Conservation (phyloP, 2,888 invertebrate genomes). For the Troides aeacus region DNA sequence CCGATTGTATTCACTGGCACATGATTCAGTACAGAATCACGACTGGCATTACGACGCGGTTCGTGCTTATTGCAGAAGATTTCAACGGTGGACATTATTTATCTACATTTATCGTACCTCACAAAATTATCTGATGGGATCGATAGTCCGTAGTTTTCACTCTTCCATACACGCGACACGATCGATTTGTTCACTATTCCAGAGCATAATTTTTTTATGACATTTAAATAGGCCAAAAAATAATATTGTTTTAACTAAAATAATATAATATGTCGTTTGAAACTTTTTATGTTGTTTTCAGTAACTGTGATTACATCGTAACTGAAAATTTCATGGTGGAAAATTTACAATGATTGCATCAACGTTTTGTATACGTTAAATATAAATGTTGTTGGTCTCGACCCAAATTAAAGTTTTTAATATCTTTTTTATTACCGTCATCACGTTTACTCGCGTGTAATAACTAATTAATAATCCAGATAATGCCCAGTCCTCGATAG, state of each 20-base stretch:
- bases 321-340: constrained; percentile 41
- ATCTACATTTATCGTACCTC: constrained; percentile 23
- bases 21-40: constrained; percentile 19
- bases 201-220: neutral
- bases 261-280: constrained; percentile 15
- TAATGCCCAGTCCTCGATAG: too few species aligned
- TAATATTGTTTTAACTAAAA: constrained; percentile 1
- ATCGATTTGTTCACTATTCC: neutral
- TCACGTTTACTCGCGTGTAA: neutral
- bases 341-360: constrained; percentile 57
- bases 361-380: neutral
- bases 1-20: constrained; percentile 13
- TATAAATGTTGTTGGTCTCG: neutral
- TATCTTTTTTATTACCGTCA: neutral
- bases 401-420: neutral
- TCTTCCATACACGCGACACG: neutral
- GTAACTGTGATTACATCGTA: constrained; percentile 17
- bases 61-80: constrained; percentile 17
- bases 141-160: constrained; percentile 15
- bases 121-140: constrained; percentile 22
- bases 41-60: constrained; percentile 11
- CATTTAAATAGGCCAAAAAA: constrained; percentile 1
- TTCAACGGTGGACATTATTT: constrained; percentile 16
- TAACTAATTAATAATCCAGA: neutral
- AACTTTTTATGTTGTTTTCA: constrained; percentile 9